Percentiles rank a stretch among this genome's conserved stretches.
Evolutionary conservation across 2,113 vertebrate species (phyloP).

Genomic region (Anarrhichthys ocellatus): DNA sequence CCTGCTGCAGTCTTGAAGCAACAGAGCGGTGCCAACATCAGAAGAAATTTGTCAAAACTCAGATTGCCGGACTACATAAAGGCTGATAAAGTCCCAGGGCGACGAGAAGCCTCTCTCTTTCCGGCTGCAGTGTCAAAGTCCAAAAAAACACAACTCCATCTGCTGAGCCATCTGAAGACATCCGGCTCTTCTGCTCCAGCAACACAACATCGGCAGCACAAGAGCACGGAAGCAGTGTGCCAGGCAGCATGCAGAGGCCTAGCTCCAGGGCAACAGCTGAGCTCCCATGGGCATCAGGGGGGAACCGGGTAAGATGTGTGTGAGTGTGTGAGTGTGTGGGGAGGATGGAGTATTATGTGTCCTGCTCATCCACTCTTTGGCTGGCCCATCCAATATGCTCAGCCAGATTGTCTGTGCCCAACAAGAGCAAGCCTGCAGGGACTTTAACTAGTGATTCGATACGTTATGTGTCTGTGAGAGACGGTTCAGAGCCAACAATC

Average conservation of each 20-base stretch:
- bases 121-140: slow-evolving; percentile 42
- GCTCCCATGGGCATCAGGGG: slow-evolving; percentile 67
- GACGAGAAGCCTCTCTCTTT: slow-evolving; percentile 34
- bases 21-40: slow-evolving; percentile 3
- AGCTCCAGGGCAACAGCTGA: slow-evolving; percentile 79
- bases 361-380: slow-evolving; percentile 61
- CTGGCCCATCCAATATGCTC: slow-evolving; percentile 55
- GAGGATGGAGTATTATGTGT: slow-evolving; percentile 54
- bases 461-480: slow-evolving; percentile 36
- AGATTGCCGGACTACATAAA: slow-evolving; percentile 40
- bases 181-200: slow-evolving; percentile 62
- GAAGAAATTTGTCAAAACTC: slow-evolving; percentile 45
- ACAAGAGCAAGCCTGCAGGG: slow-evolving; percentile 49
- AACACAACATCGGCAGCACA: slow-evolving; percentile 43
- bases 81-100: slow-evolving; percentile 25
- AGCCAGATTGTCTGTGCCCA: slow-evolving; percentile 60
- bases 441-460: slow-evolving; percentile 42
- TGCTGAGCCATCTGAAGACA: slow-evolving; percentile 71
- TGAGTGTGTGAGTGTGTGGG: slow-evolving; percentile 8
- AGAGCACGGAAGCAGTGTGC: slow-evolving; percentile 51
- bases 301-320: slow-evolving; percentile 37
- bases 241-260: slow-evolving; percentile 61
- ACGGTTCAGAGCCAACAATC: slow-evolving; percentile 5
- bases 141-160: slow-evolving; percentile 59
- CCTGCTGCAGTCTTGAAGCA: background rate